Conservation (phyloP, 2,888 invertebrate species). For the Branchipolynoe longqiensis region DNA sequence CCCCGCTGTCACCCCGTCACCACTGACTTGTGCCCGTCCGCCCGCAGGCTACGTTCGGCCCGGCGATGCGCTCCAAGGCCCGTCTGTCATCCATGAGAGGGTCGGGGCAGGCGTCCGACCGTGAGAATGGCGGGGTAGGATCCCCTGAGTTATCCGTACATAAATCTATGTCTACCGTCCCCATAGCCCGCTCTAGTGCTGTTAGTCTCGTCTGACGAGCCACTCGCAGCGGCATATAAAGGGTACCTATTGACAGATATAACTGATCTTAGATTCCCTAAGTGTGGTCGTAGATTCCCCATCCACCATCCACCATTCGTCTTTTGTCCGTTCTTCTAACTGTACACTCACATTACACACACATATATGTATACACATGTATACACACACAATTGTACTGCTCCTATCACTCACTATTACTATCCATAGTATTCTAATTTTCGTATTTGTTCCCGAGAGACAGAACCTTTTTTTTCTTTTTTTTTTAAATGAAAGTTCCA, state of each 20-base stretch:
- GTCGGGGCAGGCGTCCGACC: conserved; percentile 54
- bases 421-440: neutral
- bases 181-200: conserved; percentile 68
- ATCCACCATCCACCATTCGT: conserved; percentile 31
- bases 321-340: conserved; percentile 24
- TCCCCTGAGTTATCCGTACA: conserved; percentile 60
- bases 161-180: conserved; percentile 66
- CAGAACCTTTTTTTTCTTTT: neutral
- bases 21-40: too few relatives aligned
- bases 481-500: neutral
- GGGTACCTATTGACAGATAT: conserved; percentile 60
- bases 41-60: conserved; percentile 58
- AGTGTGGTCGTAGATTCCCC: conserved; percentile 48
- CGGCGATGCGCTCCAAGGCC: conserved; percentile 60
- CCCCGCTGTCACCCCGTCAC: too few relatives aligned
- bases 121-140: conserved; percentile 66
- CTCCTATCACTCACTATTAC: neutral
- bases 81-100: conserved; percentile 57
- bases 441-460: neutral
- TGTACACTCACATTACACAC: conserved; percentile 9
- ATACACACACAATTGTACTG: neutral
- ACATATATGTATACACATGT: conserved; percentile 12
- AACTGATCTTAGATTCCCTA: conserved; percentile 56
- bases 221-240: conserved; percentile 51
- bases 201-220: conserved; percentile 67